These are phyloP conservation scores for Egretta garzetta DNA, from an alignment of 2,113 vertebrate species.

Conservation along the genomic window DNA sequence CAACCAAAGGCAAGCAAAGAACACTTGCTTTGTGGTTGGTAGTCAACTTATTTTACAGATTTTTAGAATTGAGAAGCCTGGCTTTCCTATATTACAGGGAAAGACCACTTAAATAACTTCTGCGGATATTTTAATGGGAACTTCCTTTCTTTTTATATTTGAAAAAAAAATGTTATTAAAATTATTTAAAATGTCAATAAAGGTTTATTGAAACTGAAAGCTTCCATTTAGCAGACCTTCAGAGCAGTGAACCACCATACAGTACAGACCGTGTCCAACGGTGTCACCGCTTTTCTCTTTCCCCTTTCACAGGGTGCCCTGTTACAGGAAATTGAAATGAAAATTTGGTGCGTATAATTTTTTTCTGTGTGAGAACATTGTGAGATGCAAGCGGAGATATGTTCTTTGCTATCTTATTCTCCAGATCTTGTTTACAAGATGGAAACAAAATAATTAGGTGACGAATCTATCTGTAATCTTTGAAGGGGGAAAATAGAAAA, in stretches of 20 bases:
- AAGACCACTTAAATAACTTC: neutral
- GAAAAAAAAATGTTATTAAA: neutral
- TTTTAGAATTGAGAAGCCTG: neutral
- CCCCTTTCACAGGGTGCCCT: neutral
- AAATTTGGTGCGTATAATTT: neutral
- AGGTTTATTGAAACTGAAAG: neutral
- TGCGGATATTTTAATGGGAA: neutral
- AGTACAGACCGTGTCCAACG: neutral
- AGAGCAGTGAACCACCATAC: neutral
- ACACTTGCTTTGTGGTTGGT: neutral
- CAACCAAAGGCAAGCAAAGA: neutral
- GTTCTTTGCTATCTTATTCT: neutral
- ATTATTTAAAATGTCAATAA: neutral
- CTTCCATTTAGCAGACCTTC: neutral
- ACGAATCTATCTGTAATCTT: neutral
- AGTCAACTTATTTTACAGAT: neutral
- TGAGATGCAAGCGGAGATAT: neutral
- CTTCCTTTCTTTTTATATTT: neutral
- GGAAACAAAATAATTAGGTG: slow-evolving; percentile 30
- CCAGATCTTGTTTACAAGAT: neutral
- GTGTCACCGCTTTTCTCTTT: neutral
- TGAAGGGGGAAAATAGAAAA: neutral
- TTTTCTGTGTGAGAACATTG: neutral
- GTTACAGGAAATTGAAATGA: neutral
- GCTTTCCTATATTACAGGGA: neutral